Evolutionary conservation across 1,140 invertebrate species (phyloP), one percentile per base, ranked within the genome.

Genomic region (Agraylea sexmaculata): DNA sequence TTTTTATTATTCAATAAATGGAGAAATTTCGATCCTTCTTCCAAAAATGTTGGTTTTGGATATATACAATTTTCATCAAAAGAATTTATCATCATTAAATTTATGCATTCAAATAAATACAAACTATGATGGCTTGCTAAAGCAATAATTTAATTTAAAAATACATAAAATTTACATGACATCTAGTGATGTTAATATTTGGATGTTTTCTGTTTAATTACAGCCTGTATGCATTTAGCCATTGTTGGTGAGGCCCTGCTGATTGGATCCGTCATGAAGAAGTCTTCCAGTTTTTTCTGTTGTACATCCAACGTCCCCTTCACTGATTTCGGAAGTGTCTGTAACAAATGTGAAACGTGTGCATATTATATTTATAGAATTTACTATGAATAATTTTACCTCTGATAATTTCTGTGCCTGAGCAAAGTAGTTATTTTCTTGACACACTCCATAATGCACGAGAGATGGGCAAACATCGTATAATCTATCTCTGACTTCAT

Each of bases 221-320:
- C 86, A 25, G 93, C 90, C 55, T 88, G 80, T 31, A 97, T 81
- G 68, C 95, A 99, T 66, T 97, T 95, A 17, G 94, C 90, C 96
- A 99, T 99, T 20, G 93, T 98, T 41, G 83, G 79, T 11, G 94
- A 98, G n/a, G 94, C 88, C 57, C 94, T 71, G 41, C 87, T 90
- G 53, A 99, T 91, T 4, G 82, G 68, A 62, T 99, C 88, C 7
- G 96, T 99, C 91, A 99, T 97, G 64, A 88, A 99, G 68, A 88
- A 99, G 60, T 99, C 92, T 62, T 87, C 80, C 22, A 99, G 67
- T 32, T 76, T 68, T 57, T 82, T 83, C 40, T 86, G 71, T 49
- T 82, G 77, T 0, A 94, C 75, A 46, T 83, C 78, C 22, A 96
- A 56, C 22, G 74, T 66, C 42, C 65, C 62, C 6, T 69, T 62